Base-by-base conservation (phyloP, 2,797 vertebrate genomes). In the Epinephelus malabaricus region DNA sequence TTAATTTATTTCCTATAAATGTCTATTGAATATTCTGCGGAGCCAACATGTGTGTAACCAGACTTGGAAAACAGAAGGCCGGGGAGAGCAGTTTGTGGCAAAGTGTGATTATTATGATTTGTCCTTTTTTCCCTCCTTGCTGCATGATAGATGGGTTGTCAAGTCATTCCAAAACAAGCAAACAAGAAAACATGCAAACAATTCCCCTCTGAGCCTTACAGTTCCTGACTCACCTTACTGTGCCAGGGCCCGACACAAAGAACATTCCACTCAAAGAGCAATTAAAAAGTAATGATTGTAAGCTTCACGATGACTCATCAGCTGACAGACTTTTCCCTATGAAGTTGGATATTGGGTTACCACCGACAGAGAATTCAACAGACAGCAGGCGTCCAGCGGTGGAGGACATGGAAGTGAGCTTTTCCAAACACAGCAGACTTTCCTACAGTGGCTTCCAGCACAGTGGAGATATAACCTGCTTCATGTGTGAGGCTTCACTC, bases 1-100 rank as follows among this genome's bases (percentile, higher is more conserved):
- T 97, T 97, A 97, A 97, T 99, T 98, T 97, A 98, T 98, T 99
- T 98, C 97, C 97, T 98, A 98, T 98, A 98, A 98, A 99, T 98
- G 97, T 98, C 97, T 96, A 96, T 96, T 97, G 96, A 97, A 97
- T 97, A 96, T 97, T 96, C 95, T 94, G 96, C 94, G 89, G 94
- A 96, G 96, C 96, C 96, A 97, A 96, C 95, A 96, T 95, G 96
- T 97, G 97, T 97, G 96, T 96, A 96, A 96, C 95, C 93, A 94
- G 95, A 96, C 95, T 95, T 97, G 96, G 95, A 96, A 97, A 97
- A 96, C 95, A 93, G 92, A 92, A 92, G 92, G 89, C 90, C 93
- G 84, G 51, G 69, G 92, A 96, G 96, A 96, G 95, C 94, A 95
- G 95, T 97, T 96, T 97, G 96, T 96, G 96, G 96, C 94, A 95